Evolutionary conservation across 2,888 invertebrate species (phyloP).

Genomic region (Nymphalis c-album): DNA sequence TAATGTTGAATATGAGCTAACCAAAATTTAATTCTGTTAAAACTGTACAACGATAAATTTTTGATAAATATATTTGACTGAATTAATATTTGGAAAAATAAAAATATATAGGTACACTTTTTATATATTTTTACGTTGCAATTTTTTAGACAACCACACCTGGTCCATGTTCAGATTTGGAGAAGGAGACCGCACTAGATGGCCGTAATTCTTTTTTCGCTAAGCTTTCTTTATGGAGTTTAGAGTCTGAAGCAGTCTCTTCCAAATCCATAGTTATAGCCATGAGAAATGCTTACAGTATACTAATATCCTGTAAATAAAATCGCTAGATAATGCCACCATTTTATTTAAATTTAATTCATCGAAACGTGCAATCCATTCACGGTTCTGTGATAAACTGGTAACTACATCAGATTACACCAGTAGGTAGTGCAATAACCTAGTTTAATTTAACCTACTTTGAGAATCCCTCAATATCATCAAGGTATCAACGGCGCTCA

Average conservation of each 20-base stretch:
- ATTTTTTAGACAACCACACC: constrained; percentile 46
- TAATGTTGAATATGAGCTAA: too few relatives aligned
- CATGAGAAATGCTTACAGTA: constrained; percentile 57
- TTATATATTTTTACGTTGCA: neutral
- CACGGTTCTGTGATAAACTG: constrained; percentile 59
- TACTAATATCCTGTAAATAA: constrained; percentile 59
- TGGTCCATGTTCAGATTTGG: constrained; percentile 73
- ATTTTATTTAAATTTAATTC: constrained; percentile 45
- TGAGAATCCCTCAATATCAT: constrained; percentile 69
- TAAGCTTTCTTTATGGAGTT: constrained; percentile 70
- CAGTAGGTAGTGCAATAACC: constrained; percentile 75
- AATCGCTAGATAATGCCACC: constrained; percentile 45
- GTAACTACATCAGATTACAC: constrained; percentile 50
- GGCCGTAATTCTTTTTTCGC: constrained; percentile 71
- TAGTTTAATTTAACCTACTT: constrained; percentile 80
- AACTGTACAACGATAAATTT: too few relatives aligned
- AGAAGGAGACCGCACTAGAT: constrained; percentile 68
- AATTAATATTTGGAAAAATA: too few relatives aligned
- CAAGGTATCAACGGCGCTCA: constrained; percentile 60
- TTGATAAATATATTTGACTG: too few relatives aligned
- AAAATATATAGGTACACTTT: neutral
- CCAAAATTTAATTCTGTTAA: too few relatives aligned
- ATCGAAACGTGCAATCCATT: constrained; percentile 55
- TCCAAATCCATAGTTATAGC: constrained; percentile 77
- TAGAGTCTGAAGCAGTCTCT: constrained; percentile 75